Evolutionary conservation across 2,113 vertebrate species (phyloP).

Genomic region (Podarcis cretensis): DNA sequence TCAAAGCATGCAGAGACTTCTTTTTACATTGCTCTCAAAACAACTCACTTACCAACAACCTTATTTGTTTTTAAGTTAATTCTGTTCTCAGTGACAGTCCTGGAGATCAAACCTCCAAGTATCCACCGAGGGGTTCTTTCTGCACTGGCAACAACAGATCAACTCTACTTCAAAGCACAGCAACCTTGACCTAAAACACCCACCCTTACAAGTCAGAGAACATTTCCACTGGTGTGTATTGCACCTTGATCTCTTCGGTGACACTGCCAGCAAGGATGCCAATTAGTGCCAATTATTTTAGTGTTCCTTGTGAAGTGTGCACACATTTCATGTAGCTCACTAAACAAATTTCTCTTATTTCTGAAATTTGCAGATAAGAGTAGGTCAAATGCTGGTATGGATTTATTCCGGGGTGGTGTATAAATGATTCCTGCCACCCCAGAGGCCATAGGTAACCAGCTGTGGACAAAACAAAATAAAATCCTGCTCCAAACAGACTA

Average conservation of each 20-base stretch:
- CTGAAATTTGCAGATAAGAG: neutral
- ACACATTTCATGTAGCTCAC: neutral
- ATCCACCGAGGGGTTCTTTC: neutral
- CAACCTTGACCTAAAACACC: slow-evolving; percentile 8
- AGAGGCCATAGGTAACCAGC: neutral
- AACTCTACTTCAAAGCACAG: neutral
- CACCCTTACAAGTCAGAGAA: neutral
- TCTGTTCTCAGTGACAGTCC: neutral
- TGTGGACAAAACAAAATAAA: neutral
- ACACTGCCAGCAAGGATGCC: neutral
- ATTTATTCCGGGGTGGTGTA: neutral
- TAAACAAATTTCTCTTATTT: slow-evolving; percentile 5
- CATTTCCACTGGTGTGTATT: neutral
- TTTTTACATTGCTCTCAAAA: neutral
- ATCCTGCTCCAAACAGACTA: neutral
- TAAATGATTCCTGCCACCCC: neutral
- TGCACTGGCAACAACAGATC: neutral
- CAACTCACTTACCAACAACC: neutral
- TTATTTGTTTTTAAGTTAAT: slow-evolving; percentile 6
- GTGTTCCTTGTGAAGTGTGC: neutral
- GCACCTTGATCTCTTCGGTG: neutral
- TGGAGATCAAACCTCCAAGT: slow-evolving; percentile 12
- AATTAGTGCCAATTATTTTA: neutral
- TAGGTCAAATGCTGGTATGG: neutral
- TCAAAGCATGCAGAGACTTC: neutral